These are phyloP conservation scores for Ammodramus savannarum DNA, from an alignment of 2,113 vertebrate species.

Conservation along the genomic window DNA sequence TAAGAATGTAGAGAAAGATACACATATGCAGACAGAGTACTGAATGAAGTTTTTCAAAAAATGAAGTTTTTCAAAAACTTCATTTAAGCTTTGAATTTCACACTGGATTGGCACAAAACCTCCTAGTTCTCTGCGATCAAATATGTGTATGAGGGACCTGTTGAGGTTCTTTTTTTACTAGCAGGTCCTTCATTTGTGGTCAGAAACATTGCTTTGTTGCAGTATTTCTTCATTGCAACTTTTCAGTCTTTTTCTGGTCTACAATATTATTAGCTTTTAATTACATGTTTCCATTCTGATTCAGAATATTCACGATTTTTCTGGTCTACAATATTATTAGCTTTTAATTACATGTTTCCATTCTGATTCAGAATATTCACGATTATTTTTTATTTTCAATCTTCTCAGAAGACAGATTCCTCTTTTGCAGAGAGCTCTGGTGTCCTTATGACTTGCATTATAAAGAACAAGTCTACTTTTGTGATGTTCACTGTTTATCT, in stretches of 20 bases:
- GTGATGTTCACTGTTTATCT: not conserved
- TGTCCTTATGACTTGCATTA: not conserved
- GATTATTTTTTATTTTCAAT: not conserved
- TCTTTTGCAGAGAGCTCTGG: not conserved
- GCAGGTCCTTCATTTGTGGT: not conserved
- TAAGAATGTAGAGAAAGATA: not conserved
- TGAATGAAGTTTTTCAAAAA: too few relatives aligned
- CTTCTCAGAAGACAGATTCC: not conserved
- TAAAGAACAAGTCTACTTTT: not conserved
- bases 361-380: not conserved
- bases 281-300: not conserved
- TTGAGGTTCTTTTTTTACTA: not conserved
- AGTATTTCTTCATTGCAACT: not conserved
- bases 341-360: not conserved
- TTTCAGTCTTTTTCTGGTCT: not conserved
- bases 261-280: not conserved
- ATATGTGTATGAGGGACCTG: not conserved
- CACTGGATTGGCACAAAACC: not conserved
- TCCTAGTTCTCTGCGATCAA: not conserved
- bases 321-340: not conserved
- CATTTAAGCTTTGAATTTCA: not conserved
- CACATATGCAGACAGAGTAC: not conserved
- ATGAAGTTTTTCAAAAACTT: not conserved
- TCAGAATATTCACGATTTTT: not conserved
- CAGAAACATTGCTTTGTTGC: not conserved